phyloP scores from a whole-genome alignment of 2,888 invertebrate genomes.

The Cosmia trapezina region DNA sequence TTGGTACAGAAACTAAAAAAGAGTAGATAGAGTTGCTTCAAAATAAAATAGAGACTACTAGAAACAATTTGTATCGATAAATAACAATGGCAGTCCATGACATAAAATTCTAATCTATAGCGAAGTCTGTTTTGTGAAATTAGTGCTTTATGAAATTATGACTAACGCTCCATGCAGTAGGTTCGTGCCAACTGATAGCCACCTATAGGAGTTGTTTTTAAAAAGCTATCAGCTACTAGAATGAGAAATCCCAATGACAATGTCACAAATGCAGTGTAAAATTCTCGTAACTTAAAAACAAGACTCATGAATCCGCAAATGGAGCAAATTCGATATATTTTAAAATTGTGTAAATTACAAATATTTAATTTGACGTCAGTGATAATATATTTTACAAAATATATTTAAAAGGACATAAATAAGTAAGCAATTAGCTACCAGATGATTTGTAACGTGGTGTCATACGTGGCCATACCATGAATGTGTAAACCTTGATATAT shows the following conservation, averaged over 20 bases:
- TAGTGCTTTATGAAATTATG: conserved; percentile 14
- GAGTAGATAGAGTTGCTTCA: background rate
- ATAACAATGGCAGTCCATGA: conserved; percentile 5
- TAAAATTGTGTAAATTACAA: background rate
- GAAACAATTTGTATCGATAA: conserved; percentile 15
- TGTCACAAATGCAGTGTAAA: background rate
- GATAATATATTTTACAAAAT: background rate
- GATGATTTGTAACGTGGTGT: background rate
- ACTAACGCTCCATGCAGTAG: conserved; percentile 32
- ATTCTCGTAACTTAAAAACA: background rate
- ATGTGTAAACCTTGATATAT: conserved; percentile 10
- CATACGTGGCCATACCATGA: background rate
- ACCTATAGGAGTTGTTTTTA: conserved; percentile 15
- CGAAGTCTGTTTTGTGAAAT: no score
- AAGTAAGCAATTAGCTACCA: background rate
- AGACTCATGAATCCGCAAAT: background rate
- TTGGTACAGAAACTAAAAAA: background rate
- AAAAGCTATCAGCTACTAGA: conserved; percentile 8
- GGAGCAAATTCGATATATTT: background rate
- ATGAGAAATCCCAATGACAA: conserved; percentile 6
- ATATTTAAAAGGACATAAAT: background rate
- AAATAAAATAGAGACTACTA: background rate
- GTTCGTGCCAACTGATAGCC: conserved; percentile 36
- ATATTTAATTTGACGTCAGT: background rate
- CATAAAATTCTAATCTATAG: conserved; percentile 23